phyloP scores from a whole-genome alignment of 2,888 invertebrate species.

The Idaea straminata region DNA sequence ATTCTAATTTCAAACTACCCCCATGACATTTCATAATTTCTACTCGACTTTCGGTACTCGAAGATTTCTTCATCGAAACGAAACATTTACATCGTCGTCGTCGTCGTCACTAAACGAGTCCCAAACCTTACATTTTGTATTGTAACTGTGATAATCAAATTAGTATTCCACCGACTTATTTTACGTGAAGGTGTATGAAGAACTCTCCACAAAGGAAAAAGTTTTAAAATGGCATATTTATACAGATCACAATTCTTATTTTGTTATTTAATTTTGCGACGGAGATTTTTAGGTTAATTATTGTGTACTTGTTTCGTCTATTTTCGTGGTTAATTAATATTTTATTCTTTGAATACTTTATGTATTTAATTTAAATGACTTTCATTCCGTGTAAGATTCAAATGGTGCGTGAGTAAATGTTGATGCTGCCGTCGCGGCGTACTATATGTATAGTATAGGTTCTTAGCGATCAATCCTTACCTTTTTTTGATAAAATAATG shows the following conservation, averaged over 20 bases:
- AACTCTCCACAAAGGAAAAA: conserved; percentile 71
- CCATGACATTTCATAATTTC: conserved; percentile 43
- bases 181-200: conserved; percentile 66
- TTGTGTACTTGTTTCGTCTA: conserved; percentile 46
- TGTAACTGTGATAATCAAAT: conserved; percentile 79
- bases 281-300: conserved; percentile 61
- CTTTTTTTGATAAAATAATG: no score
- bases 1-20: conserved; percentile 23
- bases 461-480: no score
- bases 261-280: conserved; percentile 63
- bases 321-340: conserved; percentile 59
- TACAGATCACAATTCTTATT: conserved; percentile 70
- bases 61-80: conserved; percentile 74
- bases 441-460: no score
- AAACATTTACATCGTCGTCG: conserved; percentile 44
- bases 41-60: conserved; percentile 49
- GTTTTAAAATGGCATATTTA: conserved; percentile 50
- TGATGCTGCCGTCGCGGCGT: conserved; percentile 51
- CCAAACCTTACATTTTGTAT: conserved; percentile 72
- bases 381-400: conserved; percentile 76
- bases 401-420: conserved; percentile 61
- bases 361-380: conserved; percentile 71
- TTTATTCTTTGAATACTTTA: conserved; percentile 72
- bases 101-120: conserved; percentile 49
- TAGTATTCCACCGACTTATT: conserved; percentile 76